Conservation (phyloP, 2,113 vertebrate species). For the Chaetura pelagica region DNA sequence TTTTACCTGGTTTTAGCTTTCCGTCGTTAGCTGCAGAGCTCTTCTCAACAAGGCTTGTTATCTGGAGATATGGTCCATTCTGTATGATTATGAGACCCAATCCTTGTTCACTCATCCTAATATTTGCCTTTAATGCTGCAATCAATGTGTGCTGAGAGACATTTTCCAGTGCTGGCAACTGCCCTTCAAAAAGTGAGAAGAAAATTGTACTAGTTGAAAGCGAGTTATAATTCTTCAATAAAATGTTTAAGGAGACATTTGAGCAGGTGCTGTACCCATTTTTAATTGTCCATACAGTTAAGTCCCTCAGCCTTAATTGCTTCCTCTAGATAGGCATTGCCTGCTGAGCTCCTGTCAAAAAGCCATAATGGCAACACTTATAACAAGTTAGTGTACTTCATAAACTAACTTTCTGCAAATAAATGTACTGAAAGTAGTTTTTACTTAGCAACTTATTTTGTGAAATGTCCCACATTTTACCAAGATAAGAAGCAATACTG, state of each 20-base stretch:
- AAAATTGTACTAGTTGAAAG: background rate
- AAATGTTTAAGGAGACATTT: background rate
- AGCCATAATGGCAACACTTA: background rate
- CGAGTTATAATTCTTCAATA: background rate
- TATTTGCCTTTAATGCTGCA: conserved; percentile 35
- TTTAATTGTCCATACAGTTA: background rate
- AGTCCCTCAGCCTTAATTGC: background rate
- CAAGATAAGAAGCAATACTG: background rate
- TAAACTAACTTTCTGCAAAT: background rate
- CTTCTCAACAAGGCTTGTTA: conserved; percentile 48
- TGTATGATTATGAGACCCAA: conserved; percentile 54
- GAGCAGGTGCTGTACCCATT: background rate
- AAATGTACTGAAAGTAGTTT: background rate
- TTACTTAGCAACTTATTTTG: background rate
- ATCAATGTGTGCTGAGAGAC: background rate
- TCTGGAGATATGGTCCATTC: conserved; percentile 65
- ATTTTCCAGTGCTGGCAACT: background rate
- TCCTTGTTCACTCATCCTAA: conserved; percentile 42
- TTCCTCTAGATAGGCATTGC: background rate
- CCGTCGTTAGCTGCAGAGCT: conserved; percentile 48
- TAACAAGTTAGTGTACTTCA: background rate
- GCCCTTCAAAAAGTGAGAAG: conserved; percentile 16
- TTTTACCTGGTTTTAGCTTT: conserved; percentile 70
- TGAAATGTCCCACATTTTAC: background rate
- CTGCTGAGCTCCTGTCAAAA: background rate